Conservation (phyloP, 2,797 vertebrate genomes). For the Smutsia gigantea region DNA sequence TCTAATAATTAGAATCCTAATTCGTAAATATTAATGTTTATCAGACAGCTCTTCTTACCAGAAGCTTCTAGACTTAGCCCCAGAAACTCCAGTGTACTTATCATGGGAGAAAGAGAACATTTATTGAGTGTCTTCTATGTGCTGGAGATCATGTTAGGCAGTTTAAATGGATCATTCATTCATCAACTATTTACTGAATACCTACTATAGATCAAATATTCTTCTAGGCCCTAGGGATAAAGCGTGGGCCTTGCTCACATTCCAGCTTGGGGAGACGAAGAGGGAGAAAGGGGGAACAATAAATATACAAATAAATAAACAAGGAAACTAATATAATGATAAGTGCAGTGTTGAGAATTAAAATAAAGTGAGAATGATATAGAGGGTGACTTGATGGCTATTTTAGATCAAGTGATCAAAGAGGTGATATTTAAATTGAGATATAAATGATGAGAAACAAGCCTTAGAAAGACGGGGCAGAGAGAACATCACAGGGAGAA, state of each 20-base stretch:
- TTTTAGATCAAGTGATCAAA: conserved; percentile 26
- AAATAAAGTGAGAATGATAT: not conserved
- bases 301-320: not conserved
- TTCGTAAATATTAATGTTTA: conserved; percentile 6
- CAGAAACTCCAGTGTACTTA: not conserved
- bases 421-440: not conserved
- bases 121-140: not conserved
- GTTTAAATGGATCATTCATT: not conserved
- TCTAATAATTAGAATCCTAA: conserved; percentile 27
- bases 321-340: not conserved
- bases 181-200: not conserved
- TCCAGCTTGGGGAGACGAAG: not conserved
- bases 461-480: not conserved
- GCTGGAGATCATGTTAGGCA: not conserved
- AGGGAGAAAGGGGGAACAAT: not conserved
- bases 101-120: not conserved
- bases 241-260: not conserved
- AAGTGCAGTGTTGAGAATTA: not conserved
- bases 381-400: not conserved
- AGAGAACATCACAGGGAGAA: conserved; percentile 25
- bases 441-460: not conserved
- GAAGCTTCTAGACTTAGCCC: conserved; percentile 10
- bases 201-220: not conserved
- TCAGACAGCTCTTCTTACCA: conserved; percentile 9
- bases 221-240: not conserved